Conservation (phyloP, 2,797 vertebrate species). For the Novumbra hubbsi region DNA sequence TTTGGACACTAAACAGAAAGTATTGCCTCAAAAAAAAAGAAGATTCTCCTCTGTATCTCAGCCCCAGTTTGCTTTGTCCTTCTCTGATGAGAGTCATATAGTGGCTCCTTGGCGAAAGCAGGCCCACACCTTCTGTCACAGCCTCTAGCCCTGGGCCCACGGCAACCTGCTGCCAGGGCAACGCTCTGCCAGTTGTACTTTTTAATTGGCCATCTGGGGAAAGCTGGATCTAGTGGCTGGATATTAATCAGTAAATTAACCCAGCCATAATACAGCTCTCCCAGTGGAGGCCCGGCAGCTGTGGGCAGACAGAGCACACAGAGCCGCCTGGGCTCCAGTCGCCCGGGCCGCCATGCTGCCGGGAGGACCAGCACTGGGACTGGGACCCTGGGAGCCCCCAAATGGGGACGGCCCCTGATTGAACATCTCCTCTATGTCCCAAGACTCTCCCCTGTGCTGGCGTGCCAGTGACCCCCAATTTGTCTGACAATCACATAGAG, state of each 20-base stretch:
- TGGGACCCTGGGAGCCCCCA: conserved; percentile 78
- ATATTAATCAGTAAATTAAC: conserved; percentile 99
- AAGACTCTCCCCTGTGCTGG: conserved; percentile 77
- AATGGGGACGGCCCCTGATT: conserved; percentile 64
- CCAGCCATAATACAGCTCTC: conserved; percentile 97
- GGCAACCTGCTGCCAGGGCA: conserved; percentile 94
- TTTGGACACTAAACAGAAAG: neutral
- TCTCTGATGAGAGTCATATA: conserved; percentile 72
- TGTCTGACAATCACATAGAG: conserved; percentile 85
- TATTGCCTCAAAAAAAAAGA: conserved; percentile 40
- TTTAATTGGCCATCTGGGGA: conserved; percentile 99
- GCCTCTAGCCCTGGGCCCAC: conserved; percentile 88
- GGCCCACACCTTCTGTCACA: conserved; percentile 89
- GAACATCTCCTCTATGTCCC: conserved; percentile 85
- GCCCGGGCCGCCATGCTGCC: conserved; percentile 49
- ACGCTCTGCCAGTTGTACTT: conserved; percentile 97
- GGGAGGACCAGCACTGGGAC: conserved; percentile 71
- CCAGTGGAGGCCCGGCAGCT: conserved; percentile 86
- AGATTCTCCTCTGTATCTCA: conserved; percentile 58
- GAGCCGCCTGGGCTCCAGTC: conserved; percentile 29
- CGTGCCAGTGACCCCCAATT: conserved; percentile 86
- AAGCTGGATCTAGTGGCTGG: conserved; percentile 99
- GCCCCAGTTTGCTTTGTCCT: conserved; percentile 69
- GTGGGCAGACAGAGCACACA: conserved; percentile 72
- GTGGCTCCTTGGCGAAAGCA: conserved; percentile 63